phyloP scores from a whole-genome alignment of 2,888 invertebrate genomes.

The Campoplex capitator region DNA sequence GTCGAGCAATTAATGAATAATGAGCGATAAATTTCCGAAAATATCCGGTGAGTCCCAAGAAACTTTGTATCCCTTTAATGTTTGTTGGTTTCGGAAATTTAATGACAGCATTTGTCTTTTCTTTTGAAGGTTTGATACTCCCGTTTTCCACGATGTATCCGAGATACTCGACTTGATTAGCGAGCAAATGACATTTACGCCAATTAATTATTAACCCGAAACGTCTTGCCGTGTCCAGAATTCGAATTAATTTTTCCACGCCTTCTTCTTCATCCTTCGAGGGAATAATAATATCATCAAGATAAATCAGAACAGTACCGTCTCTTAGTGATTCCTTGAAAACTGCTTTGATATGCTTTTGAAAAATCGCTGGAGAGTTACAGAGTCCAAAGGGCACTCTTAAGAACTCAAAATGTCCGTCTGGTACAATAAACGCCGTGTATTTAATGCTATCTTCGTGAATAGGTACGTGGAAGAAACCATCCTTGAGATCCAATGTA shows the following conservation, averaged over 20 bases:
- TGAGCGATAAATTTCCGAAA: slow-evolving; percentile 62
- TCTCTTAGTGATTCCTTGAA: neutral
- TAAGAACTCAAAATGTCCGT: slow-evolving; percentile 66
- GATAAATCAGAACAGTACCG: neutral
- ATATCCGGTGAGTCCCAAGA: slow-evolving; percentile 63
- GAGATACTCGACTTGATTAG: slow-evolving; percentile 1
- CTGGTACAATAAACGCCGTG: slow-evolving; percentile 74
- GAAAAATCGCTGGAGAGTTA: slow-evolving; percentile 31
- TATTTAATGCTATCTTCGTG: slow-evolving; percentile 71
- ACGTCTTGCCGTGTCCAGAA: neutral
- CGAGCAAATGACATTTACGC: neutral
- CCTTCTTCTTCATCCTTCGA: slow-evolving; percentile 4
- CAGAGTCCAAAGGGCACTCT: neutral
- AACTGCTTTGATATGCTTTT: slow-evolving; percentile 23
- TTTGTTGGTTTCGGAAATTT: slow-evolving; percentile 44
- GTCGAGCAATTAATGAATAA: slow-evolving; percentile 42
- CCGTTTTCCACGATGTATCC: slow-evolving; percentile 42
- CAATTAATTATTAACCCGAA: slow-evolving; percentile 4
- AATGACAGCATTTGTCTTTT: slow-evolving; percentile 43
- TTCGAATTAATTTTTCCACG: neutral
- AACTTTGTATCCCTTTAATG: slow-evolving; percentile 52
- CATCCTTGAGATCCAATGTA: slow-evolving; percentile 44
- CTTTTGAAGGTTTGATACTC: slow-evolving; percentile 55
- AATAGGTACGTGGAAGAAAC: slow-evolving; percentile 72
- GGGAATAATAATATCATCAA: slow-evolving; percentile 21